Conservation (phyloP, 2,113 vertebrate species). For the Anhinga rufa region DNA sequence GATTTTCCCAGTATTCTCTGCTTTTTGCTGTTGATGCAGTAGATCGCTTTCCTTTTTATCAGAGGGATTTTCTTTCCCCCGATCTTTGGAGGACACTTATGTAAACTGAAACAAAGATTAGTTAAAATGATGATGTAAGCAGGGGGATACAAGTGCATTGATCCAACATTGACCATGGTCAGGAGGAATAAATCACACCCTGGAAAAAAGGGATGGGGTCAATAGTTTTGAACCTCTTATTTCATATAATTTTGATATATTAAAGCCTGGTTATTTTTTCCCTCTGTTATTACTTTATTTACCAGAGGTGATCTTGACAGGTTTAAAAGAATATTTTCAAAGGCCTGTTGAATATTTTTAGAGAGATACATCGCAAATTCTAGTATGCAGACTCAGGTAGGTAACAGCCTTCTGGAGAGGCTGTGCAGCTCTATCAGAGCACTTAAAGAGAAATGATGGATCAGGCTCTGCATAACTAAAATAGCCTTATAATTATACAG, state of each 20-base stretch:
- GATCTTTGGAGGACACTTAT: background rate
- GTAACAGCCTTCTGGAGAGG: background rate
- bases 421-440: background rate
- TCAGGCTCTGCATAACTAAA: background rate
- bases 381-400: background rate
- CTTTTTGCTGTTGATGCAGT: background rate
- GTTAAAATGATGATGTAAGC: background rate
- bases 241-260: background rate
- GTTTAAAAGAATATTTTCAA: background rate
- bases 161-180: background rate
- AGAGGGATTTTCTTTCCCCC: background rate
- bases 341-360: background rate
- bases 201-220: background rate
- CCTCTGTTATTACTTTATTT: background rate
- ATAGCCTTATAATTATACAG: background rate
- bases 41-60: background rate
- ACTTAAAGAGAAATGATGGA: background rate
- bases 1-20: background rate
- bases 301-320: background rate
- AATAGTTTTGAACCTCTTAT: background rate
- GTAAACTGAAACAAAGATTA: slow-evolving; percentile 19
- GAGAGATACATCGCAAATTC: background rate
- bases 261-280: background rate
- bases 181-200: background rate
- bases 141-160: background rate